phyloP scores from a whole-genome alignment of 2,113 vertebrate species.

The Grallaria varia region DNA sequence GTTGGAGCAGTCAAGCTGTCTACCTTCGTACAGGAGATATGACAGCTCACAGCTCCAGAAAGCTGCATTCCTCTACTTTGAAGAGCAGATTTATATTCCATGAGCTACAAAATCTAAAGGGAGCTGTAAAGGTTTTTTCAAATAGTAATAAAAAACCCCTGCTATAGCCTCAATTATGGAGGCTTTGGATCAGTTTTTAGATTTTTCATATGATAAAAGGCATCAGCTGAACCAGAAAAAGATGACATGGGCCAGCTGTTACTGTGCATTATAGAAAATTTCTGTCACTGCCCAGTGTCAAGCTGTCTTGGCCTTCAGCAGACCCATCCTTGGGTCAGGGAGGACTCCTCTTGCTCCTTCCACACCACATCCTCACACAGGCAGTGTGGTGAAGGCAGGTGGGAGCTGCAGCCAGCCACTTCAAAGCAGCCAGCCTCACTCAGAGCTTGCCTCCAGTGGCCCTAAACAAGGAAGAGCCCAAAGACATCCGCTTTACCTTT shows the following conservation, averaged over 20 bases:
- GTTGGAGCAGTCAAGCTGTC: slow-evolving; percentile 2
- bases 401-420: neutral
- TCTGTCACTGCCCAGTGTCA: neutral
- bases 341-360: neutral
- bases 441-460: neutral
- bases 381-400: rapidly evolving
- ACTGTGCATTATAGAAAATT: neutral
- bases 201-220: neutral
- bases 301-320: neutral
- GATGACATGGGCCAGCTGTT: neutral
- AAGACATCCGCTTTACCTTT: neutral
- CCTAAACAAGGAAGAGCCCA: neutral
- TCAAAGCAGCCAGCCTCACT: neutral
- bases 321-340: neutral
- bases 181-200: neutral
- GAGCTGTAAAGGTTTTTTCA: slow-evolving; percentile 14
- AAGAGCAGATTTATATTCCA: slow-evolving; percentile 39
- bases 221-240: neutral
- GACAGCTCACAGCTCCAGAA: neutral
- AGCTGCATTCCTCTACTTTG: neutral
- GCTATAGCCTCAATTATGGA: neutral
- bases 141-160: neutral
- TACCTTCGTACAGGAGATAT: slow-evolving; percentile 27
- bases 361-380: neutral
- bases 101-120: slow-evolving; percentile 23